Base-by-base conservation (phyloP, 2,797 vertebrate species). In the Acanthurus tractus region DNA sequence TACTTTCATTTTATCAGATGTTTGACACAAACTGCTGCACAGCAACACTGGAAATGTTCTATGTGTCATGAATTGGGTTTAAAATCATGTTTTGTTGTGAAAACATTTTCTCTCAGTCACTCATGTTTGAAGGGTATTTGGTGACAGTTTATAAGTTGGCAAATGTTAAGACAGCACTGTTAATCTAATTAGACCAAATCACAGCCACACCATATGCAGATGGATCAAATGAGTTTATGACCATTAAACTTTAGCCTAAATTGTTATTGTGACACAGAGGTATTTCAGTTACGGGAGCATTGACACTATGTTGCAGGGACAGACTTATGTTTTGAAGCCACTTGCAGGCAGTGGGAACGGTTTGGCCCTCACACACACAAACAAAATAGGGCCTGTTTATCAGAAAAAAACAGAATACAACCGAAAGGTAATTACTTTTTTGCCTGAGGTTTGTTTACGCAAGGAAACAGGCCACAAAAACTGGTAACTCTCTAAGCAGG, bases 391-490 rank as follows among this genome's bases (percentile, higher is more conserved):
- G 14, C 48, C 14, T 48, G 42, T 49, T 67, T 29, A 52, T 71
- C 59, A 46, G n/a, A 34, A 23, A 50, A 63, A 78, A 38, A 3
- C 36, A 38, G 8, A 12, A 44, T 61, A 48, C 11, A 22, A 55
- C 46, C 44, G 14, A 53, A 46, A 29, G 10, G n/a, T 77, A 68
- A 68, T 68, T 38, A n/a, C 11, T 38, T 64, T 55, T 49, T 59
- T 48, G 20, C 29, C 42, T 22, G 44, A 56, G 34, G 50, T 67
- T 55, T 18, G 25, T 73, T 57, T 62, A 38, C 44, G 10, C 46
- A 11, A 63, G 38, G 50, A 29, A 57, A 15, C 11, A 13, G 3
- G 2, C 3, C 36, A 50, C 20, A 29, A 40, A 62, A 36, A 13
- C n/a, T 34, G 36, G 1, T 36, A 38, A n/a, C 22, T 25, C 49